Percentiles rank a stretch among this genome's conserved stretches.
Evolutionary conservation across 2,888 invertebrate genomes (phyloP).

Genomic region (Rosalia funebris): DNA sequence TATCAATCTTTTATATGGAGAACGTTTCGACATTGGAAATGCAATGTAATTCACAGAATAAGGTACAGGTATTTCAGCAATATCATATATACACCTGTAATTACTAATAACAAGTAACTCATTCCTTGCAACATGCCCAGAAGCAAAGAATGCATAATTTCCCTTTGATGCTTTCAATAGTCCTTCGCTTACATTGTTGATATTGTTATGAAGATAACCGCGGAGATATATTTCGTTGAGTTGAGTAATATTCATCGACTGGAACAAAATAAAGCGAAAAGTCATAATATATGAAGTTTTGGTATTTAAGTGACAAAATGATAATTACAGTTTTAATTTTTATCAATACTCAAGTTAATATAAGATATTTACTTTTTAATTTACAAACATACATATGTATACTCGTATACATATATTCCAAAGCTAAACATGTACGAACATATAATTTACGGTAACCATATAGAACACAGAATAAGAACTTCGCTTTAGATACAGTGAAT

Average conservation of each 20-base stretch:
- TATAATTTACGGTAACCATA: too few relatives aligned
- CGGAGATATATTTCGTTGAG: slow-evolving; percentile 52
- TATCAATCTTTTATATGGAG: slow-evolving; percentile 70
- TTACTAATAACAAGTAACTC: slow-evolving; percentile 62
- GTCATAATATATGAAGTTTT: too few relatives aligned
- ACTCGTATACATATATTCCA: too few relatives aligned
- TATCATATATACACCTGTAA: slow-evolving; percentile 65
- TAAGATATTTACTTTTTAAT: too few relatives aligned
- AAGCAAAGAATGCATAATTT: slow-evolving; percentile 73
- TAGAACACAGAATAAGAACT: too few relatives aligned
- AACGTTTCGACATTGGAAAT: slow-evolving; percentile 68
- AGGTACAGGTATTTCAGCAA: slow-evolving; percentile 69
- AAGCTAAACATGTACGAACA: too few relatives aligned
- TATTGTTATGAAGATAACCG: slow-evolving; percentile 60
- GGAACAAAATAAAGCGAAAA: slow-evolving; percentile 51
- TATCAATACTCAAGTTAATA: too few relatives aligned
- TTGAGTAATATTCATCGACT: slow-evolving; percentile 64
- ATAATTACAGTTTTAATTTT: too few relatives aligned
- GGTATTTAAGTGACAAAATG: too few relatives aligned
- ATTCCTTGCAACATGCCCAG: slow-evolving; percentile 69
- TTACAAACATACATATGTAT: too few relatives aligned
- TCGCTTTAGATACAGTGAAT: too few relatives aligned
- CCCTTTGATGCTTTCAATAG: slow-evolving; percentile 67
- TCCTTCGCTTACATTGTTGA: slow-evolving; percentile 67
- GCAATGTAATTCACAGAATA: slow-evolving; percentile 69